A percentile compares a stretch with the other conserved stretches of the same genome.
These are phyloP conservation scores for Falco biarmicus DNA, from an alignment of 2,797 vertebrate species.

Conservation along the genomic window DNA sequence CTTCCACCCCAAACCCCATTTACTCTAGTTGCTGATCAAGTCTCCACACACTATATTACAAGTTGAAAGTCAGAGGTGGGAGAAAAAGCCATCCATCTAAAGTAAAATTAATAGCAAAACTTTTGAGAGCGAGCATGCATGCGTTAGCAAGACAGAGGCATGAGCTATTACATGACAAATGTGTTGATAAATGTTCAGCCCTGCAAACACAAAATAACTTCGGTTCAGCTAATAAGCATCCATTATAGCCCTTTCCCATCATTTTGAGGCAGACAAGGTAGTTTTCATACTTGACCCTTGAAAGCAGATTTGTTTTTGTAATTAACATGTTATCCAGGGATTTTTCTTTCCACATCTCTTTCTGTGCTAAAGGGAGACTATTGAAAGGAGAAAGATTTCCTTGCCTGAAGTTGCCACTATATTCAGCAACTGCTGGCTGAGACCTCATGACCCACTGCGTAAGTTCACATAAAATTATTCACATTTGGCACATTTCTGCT, in stretches of 20 bases:
- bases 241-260: slow-evolving; percentile 7
- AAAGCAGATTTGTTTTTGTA: slow-evolving; percentile 48
- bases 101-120: slow-evolving; percentile 65
- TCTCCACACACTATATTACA: background rate
- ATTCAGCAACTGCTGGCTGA: slow-evolving; percentile 52
- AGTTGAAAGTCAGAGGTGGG: slow-evolving; percentile 43
- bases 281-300: slow-evolving; percentile 41
- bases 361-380: background rate
- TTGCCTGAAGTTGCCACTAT: slow-evolving; percentile 38
- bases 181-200: slow-evolving; percentile 7
- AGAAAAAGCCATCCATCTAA: slow-evolving; percentile 21
- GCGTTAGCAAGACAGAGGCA: slow-evolving; percentile 2
- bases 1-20: background rate
- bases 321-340: slow-evolving; percentile 45
- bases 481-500: slow-evolving; percentile 44
- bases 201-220: slow-evolving; percentile 50
- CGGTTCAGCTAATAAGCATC: slow-evolving; percentile 23
- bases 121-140: slow-evolving; percentile 26
- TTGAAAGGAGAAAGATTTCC: background rate
- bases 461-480: slow-evolving; percentile 55
- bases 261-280: slow-evolving; percentile 19
- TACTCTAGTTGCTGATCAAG: slow-evolving; percentile 11
- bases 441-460: slow-evolving; percentile 23
- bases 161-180: slow-evolving; percentile 6
- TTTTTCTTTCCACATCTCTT: slow-evolving; percentile 37